Percentiles rank a stretch among this genome's conserved stretches.
These are phyloP conservation scores for Pseudococcus longispinus DNA, from an alignment of 2,888 invertebrate genomes.

Conservation along the genomic window DNA sequence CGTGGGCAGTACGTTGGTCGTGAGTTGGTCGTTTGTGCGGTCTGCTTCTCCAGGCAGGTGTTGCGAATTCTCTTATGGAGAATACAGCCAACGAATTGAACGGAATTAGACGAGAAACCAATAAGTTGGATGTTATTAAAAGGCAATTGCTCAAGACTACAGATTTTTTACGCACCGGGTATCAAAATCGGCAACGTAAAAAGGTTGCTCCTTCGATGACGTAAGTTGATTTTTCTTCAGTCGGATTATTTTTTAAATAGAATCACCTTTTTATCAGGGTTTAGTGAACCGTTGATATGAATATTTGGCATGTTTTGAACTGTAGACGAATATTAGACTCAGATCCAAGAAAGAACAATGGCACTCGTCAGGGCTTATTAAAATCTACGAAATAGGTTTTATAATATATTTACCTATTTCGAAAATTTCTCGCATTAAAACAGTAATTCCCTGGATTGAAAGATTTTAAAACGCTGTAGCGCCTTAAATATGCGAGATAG, in stretches of 20 bases:
- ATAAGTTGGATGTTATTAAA: not conserved
- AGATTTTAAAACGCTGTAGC: too few species aligned
- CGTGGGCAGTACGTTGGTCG: conserved; percentile 12
- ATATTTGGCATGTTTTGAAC: too few species aligned
- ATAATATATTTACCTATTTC: too few species aligned
- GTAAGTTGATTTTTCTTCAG: not conserved
- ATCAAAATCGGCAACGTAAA: not conserved
- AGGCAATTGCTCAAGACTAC: not conserved
- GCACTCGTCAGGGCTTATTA: too few species aligned
- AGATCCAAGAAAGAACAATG: too few species aligned
- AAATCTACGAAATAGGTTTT: too few species aligned
- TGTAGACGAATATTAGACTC: too few species aligned
- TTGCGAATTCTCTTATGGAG: not conserved
- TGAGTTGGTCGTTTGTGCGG: conserved; percentile 24
- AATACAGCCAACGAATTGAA: not conserved
- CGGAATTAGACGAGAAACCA: not conserved
- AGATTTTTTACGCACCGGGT: not conserved
- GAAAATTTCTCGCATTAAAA: too few species aligned
- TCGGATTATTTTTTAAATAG: not conserved
- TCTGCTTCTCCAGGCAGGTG: conserved; percentile 24
- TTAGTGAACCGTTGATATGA: not conserved
- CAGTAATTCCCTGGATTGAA: too few species aligned
- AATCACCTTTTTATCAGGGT: not conserved
- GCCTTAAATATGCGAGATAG: too few species aligned
- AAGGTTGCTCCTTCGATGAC: not conserved